Percentiles rank a stretch among this genome's conserved stretches.
phyloP scores from a whole-genome alignment of 2,888 invertebrate genomes.

The Beris morrisii region DNA sequence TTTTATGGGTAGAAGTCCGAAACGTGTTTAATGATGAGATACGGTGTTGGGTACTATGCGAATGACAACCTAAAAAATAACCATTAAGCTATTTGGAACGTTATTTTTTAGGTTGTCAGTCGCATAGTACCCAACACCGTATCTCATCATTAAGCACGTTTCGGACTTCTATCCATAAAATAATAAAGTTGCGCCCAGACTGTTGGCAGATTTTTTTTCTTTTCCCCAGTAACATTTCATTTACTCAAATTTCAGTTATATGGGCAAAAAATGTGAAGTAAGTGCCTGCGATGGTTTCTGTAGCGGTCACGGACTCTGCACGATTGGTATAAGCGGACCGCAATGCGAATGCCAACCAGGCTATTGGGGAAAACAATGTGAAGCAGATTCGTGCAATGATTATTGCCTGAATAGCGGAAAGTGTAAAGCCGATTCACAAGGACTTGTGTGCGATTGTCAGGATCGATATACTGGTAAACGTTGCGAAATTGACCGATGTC shows the following conservation, averaged over 20 bases:
- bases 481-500: conserved; percentile 61
- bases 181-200: too few species aligned
- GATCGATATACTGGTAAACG: conserved; percentile 56
- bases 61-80: too few species aligned
- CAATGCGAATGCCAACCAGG: conserved; percentile 51
- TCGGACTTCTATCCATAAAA: too few species aligned
- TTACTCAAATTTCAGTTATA: conserved; percentile 42
- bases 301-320: conserved; percentile 59
- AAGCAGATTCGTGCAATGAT: conserved; percentile 58
- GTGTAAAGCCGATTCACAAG: conserved; percentile 31
- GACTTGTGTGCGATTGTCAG: conserved; percentile 57
- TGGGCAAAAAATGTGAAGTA: conserved; percentile 64
- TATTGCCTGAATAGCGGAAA: conserved; percentile 61
- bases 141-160: too few species aligned
- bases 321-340: conserved; percentile 50
- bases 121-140: too few species aligned
- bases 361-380: conserved; percentile 58
- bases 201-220: too few species aligned
- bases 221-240: not conserved
- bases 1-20: too few species aligned
- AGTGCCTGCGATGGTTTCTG: conserved; percentile 63
- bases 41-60: too few species aligned
- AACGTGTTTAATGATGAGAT: too few species aligned
- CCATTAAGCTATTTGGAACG: too few species aligned
- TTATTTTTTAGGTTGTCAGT: too few species aligned